A percentile compares a stretch with the other conserved stretches of the same genome.
phyloP scores from a whole-genome alignment of 2,797 vertebrate species.

The Craterocephalus amniculus region DNA sequence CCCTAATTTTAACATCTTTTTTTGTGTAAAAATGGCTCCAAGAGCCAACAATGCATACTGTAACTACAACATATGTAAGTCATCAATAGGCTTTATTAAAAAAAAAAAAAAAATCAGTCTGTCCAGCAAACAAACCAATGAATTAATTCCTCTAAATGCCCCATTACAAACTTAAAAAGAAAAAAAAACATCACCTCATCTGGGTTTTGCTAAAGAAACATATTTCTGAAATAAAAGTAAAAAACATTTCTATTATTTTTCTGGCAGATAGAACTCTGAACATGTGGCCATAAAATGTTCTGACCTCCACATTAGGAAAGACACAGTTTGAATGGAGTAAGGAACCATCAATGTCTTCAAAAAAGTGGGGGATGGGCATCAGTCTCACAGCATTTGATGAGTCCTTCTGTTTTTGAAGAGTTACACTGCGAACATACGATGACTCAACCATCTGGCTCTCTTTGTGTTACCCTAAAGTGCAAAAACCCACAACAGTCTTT shows the following conservation, averaged over 20 bases:
- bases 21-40: too few species aligned
- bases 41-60: background rate
- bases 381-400: background rate
- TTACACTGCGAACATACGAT: background rate
- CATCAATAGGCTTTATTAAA: background rate
- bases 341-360: background rate
- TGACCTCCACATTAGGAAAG: background rate
- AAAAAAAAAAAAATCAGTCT: background rate
- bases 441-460: slow-evolving; percentile 30
- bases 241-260: background rate
- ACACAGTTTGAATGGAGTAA: background rate
- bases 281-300: background rate
- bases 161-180: background rate
- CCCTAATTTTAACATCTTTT: too few species aligned
- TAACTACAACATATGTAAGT: too few species aligned
- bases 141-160: background rate
- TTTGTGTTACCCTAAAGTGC: slow-evolving; percentile 37
- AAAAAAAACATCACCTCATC: background rate
- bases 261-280: background rate
- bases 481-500: slow-evolving; percentile 39
- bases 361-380: background rate
- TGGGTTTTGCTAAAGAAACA: background rate
- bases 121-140: background rate
- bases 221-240: background rate
- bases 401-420: background rate